Conservation (phyloP, 2,113 vertebrate species). For the Illadopsis cleaveri region DNA sequence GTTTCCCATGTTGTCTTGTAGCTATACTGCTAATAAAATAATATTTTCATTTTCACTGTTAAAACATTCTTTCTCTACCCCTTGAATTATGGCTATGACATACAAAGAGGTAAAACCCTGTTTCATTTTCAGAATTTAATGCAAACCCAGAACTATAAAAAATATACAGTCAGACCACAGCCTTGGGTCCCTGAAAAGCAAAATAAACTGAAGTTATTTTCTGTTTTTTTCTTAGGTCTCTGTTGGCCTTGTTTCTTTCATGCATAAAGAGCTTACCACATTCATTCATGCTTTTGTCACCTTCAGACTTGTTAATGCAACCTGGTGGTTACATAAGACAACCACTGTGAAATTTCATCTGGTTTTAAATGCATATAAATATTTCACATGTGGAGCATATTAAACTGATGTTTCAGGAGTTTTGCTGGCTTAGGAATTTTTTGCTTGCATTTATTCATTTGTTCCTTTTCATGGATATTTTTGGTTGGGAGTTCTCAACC, state of each 20-base stretch:
- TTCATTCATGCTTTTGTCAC: conserved; percentile 34
- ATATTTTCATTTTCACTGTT: conserved; percentile 4
- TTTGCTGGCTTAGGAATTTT: neutral
- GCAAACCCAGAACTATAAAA: neutral
- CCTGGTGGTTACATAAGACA: neutral
- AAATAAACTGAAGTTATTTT: neutral
- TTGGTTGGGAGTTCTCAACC: neutral
- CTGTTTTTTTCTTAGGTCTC: neutral
- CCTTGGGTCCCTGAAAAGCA: neutral
- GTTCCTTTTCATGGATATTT: neutral
- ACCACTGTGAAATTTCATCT: conserved; percentile 12
- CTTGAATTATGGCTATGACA: neutral
- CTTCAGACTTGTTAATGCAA: conserved; percentile 33
- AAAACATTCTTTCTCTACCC: conserved; percentile 1
- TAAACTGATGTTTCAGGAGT: neutral
- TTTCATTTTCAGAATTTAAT: neutral
- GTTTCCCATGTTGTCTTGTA: neutral
- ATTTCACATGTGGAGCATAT: neutral
- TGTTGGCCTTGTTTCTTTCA: neutral
- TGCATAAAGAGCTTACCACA: neutral
- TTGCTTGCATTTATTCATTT: neutral
- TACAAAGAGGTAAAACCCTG: neutral
- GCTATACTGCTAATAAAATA: neutral
- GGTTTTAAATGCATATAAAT: neutral
- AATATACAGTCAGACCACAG: neutral